Conservation (phyloP, 2,797 vertebrate genomes). For the Miichthys miiuy region DNA sequence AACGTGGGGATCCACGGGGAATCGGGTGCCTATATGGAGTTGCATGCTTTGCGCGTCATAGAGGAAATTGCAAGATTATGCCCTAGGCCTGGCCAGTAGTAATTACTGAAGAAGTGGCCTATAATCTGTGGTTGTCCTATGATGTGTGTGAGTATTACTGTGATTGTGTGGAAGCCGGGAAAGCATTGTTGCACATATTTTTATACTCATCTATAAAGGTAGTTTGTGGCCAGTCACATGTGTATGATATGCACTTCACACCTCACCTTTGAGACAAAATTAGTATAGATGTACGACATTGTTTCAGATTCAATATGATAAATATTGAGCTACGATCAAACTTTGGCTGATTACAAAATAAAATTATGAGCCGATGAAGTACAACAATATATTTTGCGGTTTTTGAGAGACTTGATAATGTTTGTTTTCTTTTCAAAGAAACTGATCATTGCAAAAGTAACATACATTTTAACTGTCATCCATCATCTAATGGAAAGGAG, state of each 20-base stretch:
- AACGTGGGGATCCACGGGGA: slow-evolving; percentile 40
- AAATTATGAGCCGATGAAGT: background rate
- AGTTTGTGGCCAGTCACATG: slow-evolving; percentile 46
- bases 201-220: slow-evolving; percentile 54
- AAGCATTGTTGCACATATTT: slow-evolving; percentile 76
- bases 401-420: slow-evolving; percentile 25
- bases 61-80: slow-evolving; percentile 87
- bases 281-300: background rate
- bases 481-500: slow-evolving; percentile 22
- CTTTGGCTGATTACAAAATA: background rate
- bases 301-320: background rate
- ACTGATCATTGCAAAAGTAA: slow-evolving; percentile 11
- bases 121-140: slow-evolving; percentile 85
- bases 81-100: slow-evolving; percentile 82
- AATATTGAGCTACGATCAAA: background rate
- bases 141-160: slow-evolving; percentile 81
- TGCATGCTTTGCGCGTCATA: slow-evolving; percentile 78
- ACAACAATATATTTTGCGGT: background rate
- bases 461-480: slow-evolving; percentile 4
- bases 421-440: slow-evolving; percentile 32
- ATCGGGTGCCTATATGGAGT: slow-evolving; percentile 69
- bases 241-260: slow-evolving; percentile 43
- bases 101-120: slow-evolving; percentile 86
- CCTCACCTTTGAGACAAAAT: slow-evolving; percentile 40
- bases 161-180: slow-evolving; percentile 68